A percentile compares a stretch with the other conserved stretches of the same genome.
These are phyloP conservation scores for Marmota monax DNA, from an alignment of 2,113 vertebrate species.

Conservation along the genomic window DNA sequence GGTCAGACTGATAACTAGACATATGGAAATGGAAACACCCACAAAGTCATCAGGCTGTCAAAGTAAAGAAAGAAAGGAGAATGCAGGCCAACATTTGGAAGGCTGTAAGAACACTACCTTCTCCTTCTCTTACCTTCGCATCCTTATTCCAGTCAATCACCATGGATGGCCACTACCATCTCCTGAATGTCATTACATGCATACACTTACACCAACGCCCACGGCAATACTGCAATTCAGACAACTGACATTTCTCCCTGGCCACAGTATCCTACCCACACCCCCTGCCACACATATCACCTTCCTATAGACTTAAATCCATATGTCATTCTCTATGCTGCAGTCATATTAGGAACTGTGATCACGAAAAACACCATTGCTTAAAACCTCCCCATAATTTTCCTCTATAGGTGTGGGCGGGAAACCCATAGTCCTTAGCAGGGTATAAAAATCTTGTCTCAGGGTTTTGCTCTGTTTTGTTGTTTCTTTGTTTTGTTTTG, in stretches of 20 bases:
- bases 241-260: not conserved
- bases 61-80: conserved; percentile 3
- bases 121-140: not conserved
- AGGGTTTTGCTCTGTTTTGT: not conserved
- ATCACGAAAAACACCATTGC: not conserved
- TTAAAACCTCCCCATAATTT: not conserved
- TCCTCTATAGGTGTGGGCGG: not conserved
- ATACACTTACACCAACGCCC: not conserved
- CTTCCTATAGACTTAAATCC: not conserved
- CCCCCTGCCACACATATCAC: not conserved
- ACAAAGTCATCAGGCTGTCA: conserved; percentile 40
- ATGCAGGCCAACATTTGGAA: conserved; percentile 22
- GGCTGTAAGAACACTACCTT: not conserved
- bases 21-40: conserved; percentile 50
- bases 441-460: not conserved
- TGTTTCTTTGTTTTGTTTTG: not conserved
- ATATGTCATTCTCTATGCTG: not conserved
- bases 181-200: not conserved
- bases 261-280: not conserved
- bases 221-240: not conserved
- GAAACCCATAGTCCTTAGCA: not conserved
- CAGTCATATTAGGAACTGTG: not conserved
- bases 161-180: not conserved
- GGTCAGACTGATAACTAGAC: conserved; percentile 34
- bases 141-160: not conserved